These are phyloP conservation scores for Oscheius sp. DNA, from an alignment of 1,140 invertebrate species.

Conservation along the genomic window DNA sequence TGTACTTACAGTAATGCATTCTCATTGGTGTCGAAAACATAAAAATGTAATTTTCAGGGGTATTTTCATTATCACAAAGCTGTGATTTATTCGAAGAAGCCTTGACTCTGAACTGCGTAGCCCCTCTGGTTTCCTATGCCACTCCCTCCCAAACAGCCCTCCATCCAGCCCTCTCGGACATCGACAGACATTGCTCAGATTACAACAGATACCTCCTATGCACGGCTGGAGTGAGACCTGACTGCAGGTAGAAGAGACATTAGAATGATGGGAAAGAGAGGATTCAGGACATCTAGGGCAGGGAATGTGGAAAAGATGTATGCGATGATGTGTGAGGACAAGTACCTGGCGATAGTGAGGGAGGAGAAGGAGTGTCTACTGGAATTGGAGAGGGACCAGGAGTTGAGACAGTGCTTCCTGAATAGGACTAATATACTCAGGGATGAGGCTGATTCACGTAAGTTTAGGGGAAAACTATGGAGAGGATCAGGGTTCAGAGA, in stretches of 20 bases:
- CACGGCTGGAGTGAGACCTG: conserved; percentile 30
- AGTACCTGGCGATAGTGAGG: conserved; percentile 15
- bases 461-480: no score
- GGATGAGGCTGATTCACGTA: conserved; percentile 29
- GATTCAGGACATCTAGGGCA: conserved; percentile 20
- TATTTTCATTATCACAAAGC: background rate
- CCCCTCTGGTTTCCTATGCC: conserved; percentile 30
- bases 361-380: conserved; percentile 21
- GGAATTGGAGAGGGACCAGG: conserved; percentile 24
- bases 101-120: conserved; percentile 19
- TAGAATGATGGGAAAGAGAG: background rate
- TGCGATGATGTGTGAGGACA: conserved; percentile 30
- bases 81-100: conserved; percentile 36
- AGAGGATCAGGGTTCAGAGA: background rate
- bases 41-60: no score
- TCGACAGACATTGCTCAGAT: conserved; percentile 23
- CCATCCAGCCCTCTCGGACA: conserved; percentile 35
- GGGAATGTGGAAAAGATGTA: conserved; percentile 29
- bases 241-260: conserved; percentile 19
- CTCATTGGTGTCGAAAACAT: no score
- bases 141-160: conserved; percentile 17
- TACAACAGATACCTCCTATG: conserved; percentile 39
- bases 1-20: no score
- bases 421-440: conserved; percentile 27
- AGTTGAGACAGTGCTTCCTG: conserved; percentile 34